phyloP scores from a whole-genome alignment of 2,797 vertebrate species.

The Gouania willdenowi region DNA sequence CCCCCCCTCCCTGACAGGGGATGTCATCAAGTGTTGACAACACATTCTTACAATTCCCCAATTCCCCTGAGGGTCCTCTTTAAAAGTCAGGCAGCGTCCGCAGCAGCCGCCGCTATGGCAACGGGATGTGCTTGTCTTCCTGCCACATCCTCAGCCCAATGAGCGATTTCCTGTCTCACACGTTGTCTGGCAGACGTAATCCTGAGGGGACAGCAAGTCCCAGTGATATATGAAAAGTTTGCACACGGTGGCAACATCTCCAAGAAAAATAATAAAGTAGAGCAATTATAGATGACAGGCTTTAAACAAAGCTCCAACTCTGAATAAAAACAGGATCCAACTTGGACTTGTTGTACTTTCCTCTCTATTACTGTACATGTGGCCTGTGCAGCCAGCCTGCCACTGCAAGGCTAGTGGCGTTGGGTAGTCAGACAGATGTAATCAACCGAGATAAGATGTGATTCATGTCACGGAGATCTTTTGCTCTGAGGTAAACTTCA shows the following conservation, averaged over 20 bases:
- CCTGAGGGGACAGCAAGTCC: no score
- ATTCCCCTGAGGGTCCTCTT: slow-evolving; percentile 61
- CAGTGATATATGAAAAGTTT: no score
- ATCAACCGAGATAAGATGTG: slow-evolving; percentile 20
- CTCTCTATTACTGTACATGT: neutral
- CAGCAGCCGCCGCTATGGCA: slow-evolving; percentile 77
- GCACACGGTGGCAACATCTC: slow-evolving; percentile 19
- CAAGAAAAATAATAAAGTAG: slow-evolving; percentile 4
- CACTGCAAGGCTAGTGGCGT: slow-evolving; percentile 27
- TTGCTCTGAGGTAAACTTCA: slow-evolving; percentile 12
- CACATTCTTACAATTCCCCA: slow-evolving; percentile 40
- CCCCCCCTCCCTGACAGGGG: slow-evolving; percentile 26
- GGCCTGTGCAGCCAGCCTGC: neutral
- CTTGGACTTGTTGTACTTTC: neutral
- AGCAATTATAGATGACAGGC: no score
- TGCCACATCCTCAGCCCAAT: slow-evolving; percentile 40
- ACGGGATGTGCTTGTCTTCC: slow-evolving; percentile 68
- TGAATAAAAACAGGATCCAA: neutral
- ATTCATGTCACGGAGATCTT: slow-evolving; percentile 25
- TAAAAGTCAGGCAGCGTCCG: slow-evolving; percentile 71
- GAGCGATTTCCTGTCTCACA: slow-evolving; percentile 48
- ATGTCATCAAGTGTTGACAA: slow-evolving; percentile 66
- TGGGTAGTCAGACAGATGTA: slow-evolving; percentile 12
- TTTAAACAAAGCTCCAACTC: no score
- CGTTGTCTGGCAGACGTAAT: slow-evolving; percentile 36